Evolutionary conservation across 1,140 invertebrate genomes (phyloP).

Genomic region (Acromyrmex heyeri): DNA sequence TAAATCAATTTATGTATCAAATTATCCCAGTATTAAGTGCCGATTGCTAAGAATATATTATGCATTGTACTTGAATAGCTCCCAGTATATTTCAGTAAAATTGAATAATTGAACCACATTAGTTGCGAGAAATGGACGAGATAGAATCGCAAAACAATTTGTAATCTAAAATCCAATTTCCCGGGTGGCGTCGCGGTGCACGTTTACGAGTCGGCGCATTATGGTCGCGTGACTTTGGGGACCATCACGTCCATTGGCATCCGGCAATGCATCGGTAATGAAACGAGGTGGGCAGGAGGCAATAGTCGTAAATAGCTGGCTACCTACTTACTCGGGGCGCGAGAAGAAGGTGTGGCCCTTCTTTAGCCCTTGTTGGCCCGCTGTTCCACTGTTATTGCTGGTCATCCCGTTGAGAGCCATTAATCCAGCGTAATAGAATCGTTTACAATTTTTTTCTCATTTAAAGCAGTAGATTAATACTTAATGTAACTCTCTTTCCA

Average conservation of each 20-base stretch:
- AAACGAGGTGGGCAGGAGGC: conserved; percentile 72
- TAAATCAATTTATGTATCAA: not conserved
- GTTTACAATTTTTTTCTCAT: conserved; percentile 34
- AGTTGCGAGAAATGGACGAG: not conserved
- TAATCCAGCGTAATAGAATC: conserved; percentile 60
- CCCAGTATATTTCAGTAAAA: not conserved
- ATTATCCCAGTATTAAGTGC: not conserved
- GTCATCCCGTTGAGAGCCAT: conserved; percentile 52
- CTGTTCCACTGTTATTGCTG: conserved; percentile 55
- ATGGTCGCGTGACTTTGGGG: conserved; percentile 79
- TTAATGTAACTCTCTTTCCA: not conserved
- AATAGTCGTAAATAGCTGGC: conserved; percentile 81
- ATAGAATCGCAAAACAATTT: conserved; percentile 26
- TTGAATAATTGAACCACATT: not conserved
- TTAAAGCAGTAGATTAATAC: conserved; percentile 1
- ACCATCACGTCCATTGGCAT: conserved; percentile 67
- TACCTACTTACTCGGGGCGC: conserved; percentile 78
- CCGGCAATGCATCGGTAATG: conserved; percentile 79
- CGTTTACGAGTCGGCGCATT: conserved; percentile 75
- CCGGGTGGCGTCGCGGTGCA: conserved; percentile 49
- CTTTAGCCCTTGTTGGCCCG: conserved; percentile 71
- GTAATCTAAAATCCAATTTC: conserved; percentile 70
- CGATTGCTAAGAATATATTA: not conserved
- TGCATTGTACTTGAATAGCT: not conserved
- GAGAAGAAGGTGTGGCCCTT: conserved; percentile 73